These are phyloP conservation scores for Pycnomerus fuliginosus DNA, from an alignment of 2,888 invertebrate genomes.

Conservation along the genomic window DNA sequence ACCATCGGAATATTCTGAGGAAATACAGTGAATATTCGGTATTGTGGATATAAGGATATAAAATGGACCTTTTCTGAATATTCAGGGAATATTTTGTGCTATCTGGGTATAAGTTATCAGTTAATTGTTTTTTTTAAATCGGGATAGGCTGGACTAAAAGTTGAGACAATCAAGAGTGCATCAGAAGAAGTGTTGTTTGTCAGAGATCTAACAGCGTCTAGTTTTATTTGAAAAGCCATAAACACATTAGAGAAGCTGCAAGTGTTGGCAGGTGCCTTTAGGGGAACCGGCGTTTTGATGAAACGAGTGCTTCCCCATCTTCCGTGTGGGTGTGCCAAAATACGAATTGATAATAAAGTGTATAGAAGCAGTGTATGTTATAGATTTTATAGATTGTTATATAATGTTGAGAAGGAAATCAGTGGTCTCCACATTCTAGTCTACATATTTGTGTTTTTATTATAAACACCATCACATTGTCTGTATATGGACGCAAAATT, in stretches of 20 bases:
- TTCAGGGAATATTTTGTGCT: too few relatives aligned
- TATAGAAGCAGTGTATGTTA: conserved; percentile 48
- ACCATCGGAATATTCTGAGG: too few relatives aligned
- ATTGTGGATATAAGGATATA: too few relatives aligned
- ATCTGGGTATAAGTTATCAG: too few relatives aligned
- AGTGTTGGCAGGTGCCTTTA: conserved; percentile 47
- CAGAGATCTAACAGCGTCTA: too few relatives aligned
- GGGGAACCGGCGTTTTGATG: conserved; percentile 37
- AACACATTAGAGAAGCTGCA: too few relatives aligned
- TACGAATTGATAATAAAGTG: conserved; percentile 37
- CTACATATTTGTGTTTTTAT: conserved; percentile 33
- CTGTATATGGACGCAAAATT: conserved; percentile 22
- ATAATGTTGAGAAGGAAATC: conserved; percentile 37
- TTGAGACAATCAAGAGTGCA: conserved; percentile 3
- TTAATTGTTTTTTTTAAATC: too few relatives aligned
- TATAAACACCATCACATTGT: conserved; percentile 32
- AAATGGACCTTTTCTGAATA: too few relatives aligned
- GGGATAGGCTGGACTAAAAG: not conserved
- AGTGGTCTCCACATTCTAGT: conserved; percentile 41
- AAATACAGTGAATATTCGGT: too few relatives aligned
- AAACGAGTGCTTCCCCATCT: conserved; percentile 37
- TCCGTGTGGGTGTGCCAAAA: conserved; percentile 51
- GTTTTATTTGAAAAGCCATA: too few relatives aligned
- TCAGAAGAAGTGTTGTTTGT: not conserved
- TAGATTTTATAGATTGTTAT: conserved; percentile 54